These are phyloP conservation scores for Lepidurus couesii DNA, from an alignment of 1,140 invertebrate species.

Conservation along the genomic window DNA sequence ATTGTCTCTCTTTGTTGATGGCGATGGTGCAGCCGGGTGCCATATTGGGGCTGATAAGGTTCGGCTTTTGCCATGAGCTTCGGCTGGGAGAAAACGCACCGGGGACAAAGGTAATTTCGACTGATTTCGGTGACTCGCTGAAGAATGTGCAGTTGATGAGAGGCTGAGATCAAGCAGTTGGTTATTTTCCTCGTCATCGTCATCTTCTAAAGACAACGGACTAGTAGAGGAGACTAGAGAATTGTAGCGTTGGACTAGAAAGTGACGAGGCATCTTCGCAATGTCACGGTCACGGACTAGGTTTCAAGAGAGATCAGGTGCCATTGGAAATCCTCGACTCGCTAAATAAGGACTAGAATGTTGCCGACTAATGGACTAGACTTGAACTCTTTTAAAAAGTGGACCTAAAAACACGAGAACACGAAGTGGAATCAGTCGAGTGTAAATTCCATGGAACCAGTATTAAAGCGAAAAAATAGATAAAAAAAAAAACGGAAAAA, in stretches of 20 bases:
- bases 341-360: no score
- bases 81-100: background rate
- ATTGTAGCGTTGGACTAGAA: slow-evolving; percentile 18
- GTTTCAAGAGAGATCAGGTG: slow-evolving; percentile 4
- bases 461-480: background rate
- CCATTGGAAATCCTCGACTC: background rate
- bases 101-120: background rate
- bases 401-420: background rate
- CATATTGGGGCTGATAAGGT: slow-evolving; percentile 10
- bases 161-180: background rate
- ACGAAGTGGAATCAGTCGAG: background rate
- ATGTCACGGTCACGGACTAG: slow-evolving; percentile 20
- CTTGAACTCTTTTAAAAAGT: background rate
- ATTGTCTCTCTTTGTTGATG: background rate
- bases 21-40: background rate
- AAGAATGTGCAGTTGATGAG: background rate
- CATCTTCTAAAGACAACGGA: slow-evolving; percentile 19
- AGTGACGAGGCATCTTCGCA: slow-evolving; percentile 17
- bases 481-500: background rate
- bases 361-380: background rate
- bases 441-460: background rate
- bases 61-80: background rate
- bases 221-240: slow-evolving; percentile 17
- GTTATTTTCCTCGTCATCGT: background rate
- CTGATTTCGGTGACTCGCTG: background rate